phyloP scores from a whole-genome alignment of 2,888 invertebrate genomes.

The Stictocephala bisonia region DNA sequence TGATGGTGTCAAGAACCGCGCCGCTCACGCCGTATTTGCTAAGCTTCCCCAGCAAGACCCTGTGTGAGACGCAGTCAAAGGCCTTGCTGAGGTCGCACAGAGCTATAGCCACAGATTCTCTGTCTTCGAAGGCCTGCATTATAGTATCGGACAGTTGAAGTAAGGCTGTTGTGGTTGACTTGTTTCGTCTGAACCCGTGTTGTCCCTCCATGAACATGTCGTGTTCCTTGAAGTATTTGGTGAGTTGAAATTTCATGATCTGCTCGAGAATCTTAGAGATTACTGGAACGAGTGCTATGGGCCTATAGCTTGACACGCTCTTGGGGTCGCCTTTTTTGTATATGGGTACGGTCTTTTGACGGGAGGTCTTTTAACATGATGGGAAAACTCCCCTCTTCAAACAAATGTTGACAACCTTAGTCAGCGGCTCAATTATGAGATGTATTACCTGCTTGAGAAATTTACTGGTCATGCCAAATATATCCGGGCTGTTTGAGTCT shows the following conservation, averaged over 20 bases:
- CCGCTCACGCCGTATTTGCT: not conserved
- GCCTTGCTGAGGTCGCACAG: constrained; percentile 34
- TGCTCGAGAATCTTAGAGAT: constrained; percentile 8
- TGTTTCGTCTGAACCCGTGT: constrained; percentile 20
- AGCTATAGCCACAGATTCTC: not conserved
- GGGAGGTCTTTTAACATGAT: not conserved
- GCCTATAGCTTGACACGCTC: not conserved
- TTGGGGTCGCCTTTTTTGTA: not conserved
- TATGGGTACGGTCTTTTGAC: not conserved
- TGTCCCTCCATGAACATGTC: not conserved
- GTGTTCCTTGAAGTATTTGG: not conserved
- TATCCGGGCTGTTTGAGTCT: constrained; percentile 2
- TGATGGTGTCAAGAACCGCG: not conserved
- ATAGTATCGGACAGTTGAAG: not conserved
- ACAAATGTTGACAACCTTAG: not conserved
- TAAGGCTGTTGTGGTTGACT: constrained; percentile 5
- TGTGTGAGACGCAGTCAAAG: constrained; percentile 14
- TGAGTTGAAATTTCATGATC: not conserved
- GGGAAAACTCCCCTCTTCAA: not conserved
- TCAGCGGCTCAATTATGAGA: not conserved
- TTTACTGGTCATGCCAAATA: not conserved
- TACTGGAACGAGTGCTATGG: not conserved
- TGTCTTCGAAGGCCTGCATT: not conserved
- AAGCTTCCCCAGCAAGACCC: constrained; percentile 6
- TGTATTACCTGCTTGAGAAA: not conserved